A percentile compares a stretch with the other conserved stretches of the same genome.
phyloP scores from a whole-genome alignment of 1,140 invertebrate genomes.

The Aphaenogaster ashmeadi region DNA sequence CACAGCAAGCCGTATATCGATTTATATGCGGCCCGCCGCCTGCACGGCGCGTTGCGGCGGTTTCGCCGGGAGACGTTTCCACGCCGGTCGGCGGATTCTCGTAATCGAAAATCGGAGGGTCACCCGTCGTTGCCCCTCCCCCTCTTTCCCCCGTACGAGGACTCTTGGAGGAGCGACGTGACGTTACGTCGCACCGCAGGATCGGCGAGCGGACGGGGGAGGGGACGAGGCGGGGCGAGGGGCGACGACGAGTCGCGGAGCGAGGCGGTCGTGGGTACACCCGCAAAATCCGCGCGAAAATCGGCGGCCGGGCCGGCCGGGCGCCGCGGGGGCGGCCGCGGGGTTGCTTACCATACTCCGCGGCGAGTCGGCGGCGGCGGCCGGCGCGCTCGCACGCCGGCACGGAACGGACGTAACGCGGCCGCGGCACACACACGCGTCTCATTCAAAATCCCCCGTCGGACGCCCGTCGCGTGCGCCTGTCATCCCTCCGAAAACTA shows the following conservation, averaged over 20 bases:
- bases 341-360: slow-evolving; percentile 70
- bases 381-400: slow-evolving; percentile 53
- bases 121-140: not conserved
- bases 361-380: slow-evolving; percentile 62
- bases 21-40: slow-evolving; percentile 70
- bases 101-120: not conserved
- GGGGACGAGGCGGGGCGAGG: not conserved
- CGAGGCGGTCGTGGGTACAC: slow-evolving; percentile 48
- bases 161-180: slow-evolving; percentile 62
- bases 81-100: not conserved
- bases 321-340: not conserved
- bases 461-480: slow-evolving; percentile 64
- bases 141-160: not conserved
- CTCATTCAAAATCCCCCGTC: slow-evolving; percentile 67
- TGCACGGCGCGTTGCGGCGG: slow-evolving; percentile 37
- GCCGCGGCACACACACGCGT: slow-evolving; percentile 53
- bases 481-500: slow-evolving; percentile 75
- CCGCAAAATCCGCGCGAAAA: slow-evolving; percentile 76
- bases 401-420: slow-evolving; percentile 29
- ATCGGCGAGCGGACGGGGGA: slow-evolving; percentile 1
- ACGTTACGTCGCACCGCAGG: slow-evolving; percentile 48
- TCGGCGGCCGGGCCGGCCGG: slow-evolving; percentile 42
- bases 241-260: not conserved
- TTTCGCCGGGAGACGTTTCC: slow-evolving; percentile 15
- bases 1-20: slow-evolving; percentile 65